phyloP scores from a whole-genome alignment of 1,140 invertebrate species.

The Aphis gossypii region DNA sequence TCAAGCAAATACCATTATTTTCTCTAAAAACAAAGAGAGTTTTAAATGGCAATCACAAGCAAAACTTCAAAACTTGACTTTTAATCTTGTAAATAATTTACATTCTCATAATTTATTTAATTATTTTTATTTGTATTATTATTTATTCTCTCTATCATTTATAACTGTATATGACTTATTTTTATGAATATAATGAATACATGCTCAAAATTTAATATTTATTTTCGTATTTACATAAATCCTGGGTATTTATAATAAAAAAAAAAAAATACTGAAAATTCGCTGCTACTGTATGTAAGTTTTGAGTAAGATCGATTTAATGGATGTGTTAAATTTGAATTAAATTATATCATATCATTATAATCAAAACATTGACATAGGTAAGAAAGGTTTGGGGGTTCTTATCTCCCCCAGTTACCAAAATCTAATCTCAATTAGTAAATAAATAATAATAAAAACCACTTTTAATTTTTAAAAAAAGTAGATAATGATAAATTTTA shows the following conservation, averaged over 20 bases:
- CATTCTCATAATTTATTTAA: not conserved
- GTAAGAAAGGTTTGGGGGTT: no score
- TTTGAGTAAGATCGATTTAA: not conserved
- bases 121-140: not conserved
- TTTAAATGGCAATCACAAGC: not conserved
- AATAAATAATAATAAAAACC: no score
- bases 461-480: no score
- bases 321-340: not conserved
- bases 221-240: not conserved
- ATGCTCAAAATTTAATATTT: not conserved
- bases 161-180: not conserved
- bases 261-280: not conserved
- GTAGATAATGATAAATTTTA: no score
- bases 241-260: not conserved
- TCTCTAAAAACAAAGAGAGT: not conserved
- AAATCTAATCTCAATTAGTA: no score
- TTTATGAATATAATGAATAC: not conserved
- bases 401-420: no score
- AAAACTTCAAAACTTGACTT: not conserved
- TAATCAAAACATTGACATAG: not conserved
- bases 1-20: not conserved
- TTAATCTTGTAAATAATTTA: not conserved
- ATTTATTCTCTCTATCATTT: not conserved
- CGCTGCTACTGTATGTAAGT: not conserved
- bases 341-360: not conserved